These are phyloP conservation scores for Drosophila koepferae DNA, from an alignment of 2,888 invertebrate genomes.

Conservation along the genomic window DNA sequence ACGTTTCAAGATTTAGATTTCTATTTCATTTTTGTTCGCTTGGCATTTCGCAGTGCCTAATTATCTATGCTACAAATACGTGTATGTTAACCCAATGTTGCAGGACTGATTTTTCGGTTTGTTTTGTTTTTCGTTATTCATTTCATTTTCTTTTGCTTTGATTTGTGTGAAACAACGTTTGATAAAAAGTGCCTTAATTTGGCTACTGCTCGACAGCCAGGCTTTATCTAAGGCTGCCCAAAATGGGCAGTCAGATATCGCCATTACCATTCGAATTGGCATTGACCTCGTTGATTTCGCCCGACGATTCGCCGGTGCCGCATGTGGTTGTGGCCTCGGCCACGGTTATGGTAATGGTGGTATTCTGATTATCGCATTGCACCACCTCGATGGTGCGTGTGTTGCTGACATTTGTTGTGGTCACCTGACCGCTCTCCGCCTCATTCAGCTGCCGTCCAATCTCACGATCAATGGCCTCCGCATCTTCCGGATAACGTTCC, in stretches of 20 bases:
- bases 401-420: conserved; percentile 50
- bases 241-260: conserved; percentile 84
- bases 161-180: conserved; percentile 41
- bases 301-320: conserved; percentile 31
- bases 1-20: conserved; percentile 28
- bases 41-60: conserved; percentile 32
- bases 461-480: conserved; percentile 84
- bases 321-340: conserved; percentile 61
- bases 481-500: conserved; percentile 84
- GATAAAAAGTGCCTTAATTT: conserved; percentile 52
- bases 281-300: conserved; percentile 55
- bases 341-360: conserved; percentile 74
- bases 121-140: background rate
- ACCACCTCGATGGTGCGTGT: conserved; percentile 82
- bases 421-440: conserved; percentile 63
- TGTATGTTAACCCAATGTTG: conserved; percentile 79
- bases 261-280: conserved; percentile 62
- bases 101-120: conserved; percentile 69
- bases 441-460: conserved; percentile 82
- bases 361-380: conserved; percentile 76
- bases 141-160: conserved; percentile 1
- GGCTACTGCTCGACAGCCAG: conserved; percentile 58
- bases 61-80: conserved; percentile 70
- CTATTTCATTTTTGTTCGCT: conserved; percentile 25
- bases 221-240: conserved; percentile 83